Base-by-base conservation (phyloP, 2,113 vertebrate genomes). In the Leucosticte australis region DNA sequence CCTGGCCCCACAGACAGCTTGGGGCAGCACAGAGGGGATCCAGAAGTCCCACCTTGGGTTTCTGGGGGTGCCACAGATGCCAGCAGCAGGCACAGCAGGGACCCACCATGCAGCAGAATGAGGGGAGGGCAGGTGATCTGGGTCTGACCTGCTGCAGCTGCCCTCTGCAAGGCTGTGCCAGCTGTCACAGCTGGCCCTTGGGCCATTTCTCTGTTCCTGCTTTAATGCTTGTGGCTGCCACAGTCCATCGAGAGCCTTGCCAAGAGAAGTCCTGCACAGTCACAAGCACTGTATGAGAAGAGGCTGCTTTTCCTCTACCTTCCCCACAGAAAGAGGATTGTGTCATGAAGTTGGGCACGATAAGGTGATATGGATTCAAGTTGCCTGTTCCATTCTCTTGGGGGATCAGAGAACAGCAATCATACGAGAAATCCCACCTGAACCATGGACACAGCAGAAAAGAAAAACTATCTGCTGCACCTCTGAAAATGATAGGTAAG, bases 1-100 rank as follows among this genome's bases (percentile, higher is more conserved):
- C 47, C 57, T 2, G 0, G 55, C 15, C 30, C 12, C 15, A 6
- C 2, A 3, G 30, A 23, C 1, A 9, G 23, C 26, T 57, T 2
- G 0, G 20, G 59, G 13, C 33, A 57, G 50, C 20, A 35, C 18
- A 52, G 18, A 46, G 15, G 12, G 31, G 5, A 9, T 5, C 19
- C 24, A 33, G 27, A 50, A 15, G 16, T 39, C 42, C n/a, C 41
- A 6, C 26, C 28, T 24, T 30, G 46, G 44, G 6, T 41, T 50
- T 50, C 31, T 1, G 0, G 14, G 13, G 28, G 13, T 70, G 23
- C 37, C 37, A 28, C 49, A 22, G 42, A 24, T 28, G 13, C 27
- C 33, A 6, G 63, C 65, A 30, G 23, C 27, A 21, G 53, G 33
- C 4, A 33, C n/a, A 14, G 35, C 35, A 33, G 60, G 14, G 46